Evolutionary conservation across 2,113 vertebrate genomes (phyloP), one percentile per base, ranked within the genome.

Genomic region (Lagopus leucura): DNA sequence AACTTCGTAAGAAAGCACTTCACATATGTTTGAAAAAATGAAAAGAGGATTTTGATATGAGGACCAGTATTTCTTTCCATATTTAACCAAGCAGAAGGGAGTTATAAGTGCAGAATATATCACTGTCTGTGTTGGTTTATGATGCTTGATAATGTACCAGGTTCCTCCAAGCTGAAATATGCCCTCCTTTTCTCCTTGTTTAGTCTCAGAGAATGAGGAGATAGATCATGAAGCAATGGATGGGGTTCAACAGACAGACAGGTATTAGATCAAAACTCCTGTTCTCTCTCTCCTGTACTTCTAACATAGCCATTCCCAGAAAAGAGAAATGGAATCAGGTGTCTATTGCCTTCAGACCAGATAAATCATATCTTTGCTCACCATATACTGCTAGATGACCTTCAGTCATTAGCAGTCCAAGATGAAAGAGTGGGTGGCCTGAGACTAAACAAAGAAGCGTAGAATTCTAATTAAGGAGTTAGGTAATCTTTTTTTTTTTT

Each of bases 171-270:
- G 36, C 9, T 84, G 22, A 93, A 83, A 81, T 61, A 67, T 6
- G 38, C 6, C 40, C 24, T 78, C 27, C 12, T 78, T 67, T 27
- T 54, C 52, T 58, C 40, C 17, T 66, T 30, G 25, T 81, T 86
- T 77, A 36, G 38, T 84, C 28, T 88, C 48, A 78, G 60, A 60
- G 28, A 90, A 64, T 30, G 32, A 64, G 10, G 32, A 55, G 10
- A 8, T 66, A 55, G 10, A 8, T 66, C 34, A n/a, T 66, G 38
- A 88, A 66, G 21, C 4, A 77, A 28, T 0, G 0, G 13, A 50
- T 42, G 17, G 13, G 8, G 27, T 58, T 86, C 28, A 13, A 19
- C 11, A 82, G 24, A 19, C 32, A 77, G 55, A 3, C 22, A 81
- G 42, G 81, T 90, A 72, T 55, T 50, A 71, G 21, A 67, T 54